These are phyloP conservation scores for Picus viridis DNA, from an alignment of 2,797 vertebrate species.

Conservation along the genomic window DNA sequence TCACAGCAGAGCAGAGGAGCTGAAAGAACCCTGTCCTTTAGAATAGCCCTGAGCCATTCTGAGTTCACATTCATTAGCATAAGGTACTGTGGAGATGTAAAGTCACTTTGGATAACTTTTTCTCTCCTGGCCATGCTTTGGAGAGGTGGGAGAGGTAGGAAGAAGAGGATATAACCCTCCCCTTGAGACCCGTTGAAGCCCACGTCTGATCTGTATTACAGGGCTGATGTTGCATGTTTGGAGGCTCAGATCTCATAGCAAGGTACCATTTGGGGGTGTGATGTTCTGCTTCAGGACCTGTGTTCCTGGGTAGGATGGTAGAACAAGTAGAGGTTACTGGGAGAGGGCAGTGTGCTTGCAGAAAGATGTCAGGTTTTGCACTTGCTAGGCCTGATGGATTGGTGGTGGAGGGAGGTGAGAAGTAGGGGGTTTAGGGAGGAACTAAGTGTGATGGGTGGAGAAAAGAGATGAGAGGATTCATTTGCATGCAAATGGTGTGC, in stretches of 20 bases:
- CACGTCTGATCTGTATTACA: not conserved
- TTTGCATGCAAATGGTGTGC: slow-evolving; percentile 40
- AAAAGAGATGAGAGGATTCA: not conserved
- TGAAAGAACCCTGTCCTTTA: not conserved
- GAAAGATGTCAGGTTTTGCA: not conserved
- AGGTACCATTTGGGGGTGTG: not conserved
- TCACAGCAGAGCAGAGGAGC: slow-evolving; percentile 1
- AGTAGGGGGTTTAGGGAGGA: not conserved
- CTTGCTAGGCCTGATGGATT: not conserved
- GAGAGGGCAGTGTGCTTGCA: not conserved
- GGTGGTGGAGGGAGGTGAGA: not conserved
- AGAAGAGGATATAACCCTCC: not conserved
- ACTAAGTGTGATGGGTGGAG: not conserved
- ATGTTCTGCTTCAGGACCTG: not conserved
- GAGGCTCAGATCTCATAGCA: not conserved
- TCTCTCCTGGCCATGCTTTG: not conserved
- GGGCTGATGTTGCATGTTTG: not conserved
- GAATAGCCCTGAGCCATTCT: not conserved
- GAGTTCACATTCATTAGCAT: not conserved
- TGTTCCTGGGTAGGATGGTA: not conserved
- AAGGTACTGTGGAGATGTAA: not conserved
- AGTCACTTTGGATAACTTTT: not conserved
- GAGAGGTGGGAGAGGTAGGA: not conserved
- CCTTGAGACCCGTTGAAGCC: not conserved
- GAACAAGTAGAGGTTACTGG: not conserved